These are phyloP conservation scores for Trichopoda pennipes DNA, from an alignment of 2,888 invertebrate species.

Conservation along the genomic window DNA sequence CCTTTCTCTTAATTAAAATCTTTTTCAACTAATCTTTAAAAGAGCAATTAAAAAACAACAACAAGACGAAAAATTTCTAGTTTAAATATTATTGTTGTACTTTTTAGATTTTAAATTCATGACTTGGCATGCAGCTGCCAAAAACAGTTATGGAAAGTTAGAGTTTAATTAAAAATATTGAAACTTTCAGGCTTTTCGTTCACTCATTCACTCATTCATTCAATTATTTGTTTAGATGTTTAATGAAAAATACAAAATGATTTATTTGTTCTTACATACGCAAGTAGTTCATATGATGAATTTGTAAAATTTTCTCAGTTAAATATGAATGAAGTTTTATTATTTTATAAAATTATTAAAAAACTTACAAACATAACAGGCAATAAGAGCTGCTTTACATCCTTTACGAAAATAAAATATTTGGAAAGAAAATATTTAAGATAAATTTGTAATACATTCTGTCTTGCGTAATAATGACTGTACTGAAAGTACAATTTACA, in stretches of 20 bases:
- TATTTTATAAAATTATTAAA: no score
- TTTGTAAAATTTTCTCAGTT: constrained; percentile 43
- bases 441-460: no score
- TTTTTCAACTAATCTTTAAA: no score
- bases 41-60: constrained; percentile 10
- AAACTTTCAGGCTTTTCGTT: constrained; percentile 57
- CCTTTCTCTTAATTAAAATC: no score
- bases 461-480: no score
- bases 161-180: constrained; percentile 66
- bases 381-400: no score
- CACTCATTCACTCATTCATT: constrained; percentile 14
- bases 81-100: constrained; percentile 3
- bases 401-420: no score
- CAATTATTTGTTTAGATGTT: constrained; percentile 11
- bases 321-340: constrained; percentile 31
- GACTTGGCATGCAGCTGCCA: constrained; percentile 66
- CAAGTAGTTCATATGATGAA: constrained; percentile 39
- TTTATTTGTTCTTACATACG: background rate
- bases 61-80: constrained; percentile 1
- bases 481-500: no score
- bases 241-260: constrained; percentile 50
- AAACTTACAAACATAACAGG: no score
- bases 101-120: constrained; percentile 43
- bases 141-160: constrained; percentile 62
- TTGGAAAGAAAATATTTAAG: no score